Evolutionary conservation across 2,797 vertebrate genomes (phyloP).

Genomic region (Alcedo atthis): DNA sequence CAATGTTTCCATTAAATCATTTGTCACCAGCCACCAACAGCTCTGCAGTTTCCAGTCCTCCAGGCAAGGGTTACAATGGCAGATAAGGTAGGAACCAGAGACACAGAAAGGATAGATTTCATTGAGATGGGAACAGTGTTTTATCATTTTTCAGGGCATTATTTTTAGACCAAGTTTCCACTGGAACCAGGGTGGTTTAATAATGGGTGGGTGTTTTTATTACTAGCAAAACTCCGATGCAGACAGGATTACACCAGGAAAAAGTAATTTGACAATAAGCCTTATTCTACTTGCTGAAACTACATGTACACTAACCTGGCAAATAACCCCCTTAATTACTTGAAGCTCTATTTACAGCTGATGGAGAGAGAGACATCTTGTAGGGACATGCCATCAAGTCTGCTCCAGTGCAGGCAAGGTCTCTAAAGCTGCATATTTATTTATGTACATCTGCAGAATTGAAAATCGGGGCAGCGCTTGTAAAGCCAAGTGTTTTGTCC

Average conservation of each 20-base stretch:
- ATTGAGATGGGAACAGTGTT: neutral
- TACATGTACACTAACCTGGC: neutral
- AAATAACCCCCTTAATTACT: conserved; percentile 47
- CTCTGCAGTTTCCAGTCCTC: conserved; percentile 16
- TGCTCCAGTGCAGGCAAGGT: neutral
- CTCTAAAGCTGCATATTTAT: conserved; percentile 12
- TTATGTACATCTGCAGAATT: conserved; percentile 12
- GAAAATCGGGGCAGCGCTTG: neutral
- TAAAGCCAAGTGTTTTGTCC: conserved; percentile 29
- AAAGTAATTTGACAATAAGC: neutral
- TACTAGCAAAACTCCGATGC: neutral
- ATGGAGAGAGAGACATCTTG: conserved; percentile 27
- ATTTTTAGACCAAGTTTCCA: neutral
- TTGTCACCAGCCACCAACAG: conserved; percentile 14
- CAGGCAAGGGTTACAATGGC: neutral
- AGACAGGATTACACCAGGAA: neutral
- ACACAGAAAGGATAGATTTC: neutral
- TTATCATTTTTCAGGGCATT: neutral
- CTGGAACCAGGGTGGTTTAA: neutral
- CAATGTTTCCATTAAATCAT: neutral
- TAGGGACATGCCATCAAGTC: neutral
- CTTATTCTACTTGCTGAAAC: neutral
- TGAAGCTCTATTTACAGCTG: conserved; percentile 39
- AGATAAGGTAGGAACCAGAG: neutral
- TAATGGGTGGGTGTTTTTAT: neutral